Percentiles rank a stretch among this genome's conserved stretches.
Conservation (phyloP, 2,797 vertebrate genomes). For the Myotis daubentonii region DNA sequence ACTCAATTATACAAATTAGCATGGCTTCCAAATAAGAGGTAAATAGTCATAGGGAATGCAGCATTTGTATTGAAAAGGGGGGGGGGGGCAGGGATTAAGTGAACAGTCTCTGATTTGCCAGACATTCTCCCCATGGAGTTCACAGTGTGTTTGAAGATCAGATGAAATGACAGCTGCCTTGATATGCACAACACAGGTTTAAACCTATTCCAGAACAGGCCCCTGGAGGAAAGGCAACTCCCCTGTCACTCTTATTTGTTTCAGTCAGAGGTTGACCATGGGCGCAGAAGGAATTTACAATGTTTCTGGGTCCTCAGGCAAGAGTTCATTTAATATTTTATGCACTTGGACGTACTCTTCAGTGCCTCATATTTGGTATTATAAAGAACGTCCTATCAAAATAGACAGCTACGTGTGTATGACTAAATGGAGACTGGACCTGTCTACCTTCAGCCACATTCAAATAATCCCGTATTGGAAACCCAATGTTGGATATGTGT, state of each 20-base stretch:
- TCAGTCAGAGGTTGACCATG: slow-evolving; percentile 79
- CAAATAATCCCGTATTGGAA: neutral
- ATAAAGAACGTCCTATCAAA: neutral
- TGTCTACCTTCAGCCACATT: neutral
- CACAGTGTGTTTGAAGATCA: slow-evolving; percentile 82
- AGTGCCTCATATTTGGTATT: neutral
- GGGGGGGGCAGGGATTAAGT: slow-evolving; percentile 49
- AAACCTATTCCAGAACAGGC: slow-evolving; percentile 84
- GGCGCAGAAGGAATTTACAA: slow-evolving; percentile 69
- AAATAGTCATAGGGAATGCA: slow-evolving; percentile 72
- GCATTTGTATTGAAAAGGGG: slow-evolving; percentile 63
- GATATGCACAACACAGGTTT: slow-evolving; percentile 83
- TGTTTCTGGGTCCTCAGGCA: neutral
- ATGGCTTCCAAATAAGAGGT: slow-evolving; percentile 76
- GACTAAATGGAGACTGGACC: neutral
- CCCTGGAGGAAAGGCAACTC: slow-evolving; percentile 80
- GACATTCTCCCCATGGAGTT: slow-evolving; percentile 79
- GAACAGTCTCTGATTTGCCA: slow-evolving; percentile 81
- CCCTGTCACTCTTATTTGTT: slow-evolving; percentile 77
- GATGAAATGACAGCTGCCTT: slow-evolving; percentile 85
- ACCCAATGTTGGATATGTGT: neutral
- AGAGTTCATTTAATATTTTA: slow-evolving; percentile 10
- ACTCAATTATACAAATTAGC: slow-evolving; percentile 82
- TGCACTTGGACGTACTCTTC: neutral
- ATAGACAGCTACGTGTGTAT: neutral